phyloP scores from a whole-genome alignment of 2,113 vertebrate species.

The Gasterosteus aculeatus region DNA sequence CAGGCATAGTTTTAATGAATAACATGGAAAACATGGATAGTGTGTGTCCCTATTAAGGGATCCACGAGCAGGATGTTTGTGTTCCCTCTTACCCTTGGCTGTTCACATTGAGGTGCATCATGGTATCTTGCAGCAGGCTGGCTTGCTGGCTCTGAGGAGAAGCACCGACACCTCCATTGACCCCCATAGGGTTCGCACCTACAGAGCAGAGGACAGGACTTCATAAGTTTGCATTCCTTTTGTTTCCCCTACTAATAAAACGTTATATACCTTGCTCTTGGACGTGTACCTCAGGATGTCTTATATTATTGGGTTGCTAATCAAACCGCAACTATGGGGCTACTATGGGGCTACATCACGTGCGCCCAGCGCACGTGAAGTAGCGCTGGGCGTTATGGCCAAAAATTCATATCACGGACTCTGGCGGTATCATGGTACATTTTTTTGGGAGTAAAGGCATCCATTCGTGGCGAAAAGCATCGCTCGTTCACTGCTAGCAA shows the following conservation, averaged over 20 bases:
- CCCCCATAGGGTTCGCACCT: conserved; percentile 92
- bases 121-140: conserved; percentile 90
- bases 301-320: neutral
- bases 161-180: conserved; percentile 92
- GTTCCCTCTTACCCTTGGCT: conserved; percentile 86
- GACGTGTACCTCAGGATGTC: neutral
- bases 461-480: too few species aligned
- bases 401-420: too few species aligned
- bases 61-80: neutral
- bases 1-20: conserved; percentile 42
- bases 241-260: neutral
- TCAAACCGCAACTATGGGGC: too few species aligned
- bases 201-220: neutral
- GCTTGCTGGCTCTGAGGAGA: conserved; percentile 81
- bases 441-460: too few species aligned
- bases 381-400: too few species aligned
- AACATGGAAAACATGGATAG: neutral
- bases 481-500: too few species aligned
- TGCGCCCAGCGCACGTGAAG: too few species aligned
- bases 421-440: too few species aligned
- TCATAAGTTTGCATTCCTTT: neutral
- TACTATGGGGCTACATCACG: neutral
- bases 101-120: conserved; percentile 94
- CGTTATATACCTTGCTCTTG: neutral
- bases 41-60: neutral